These are phyloP conservation scores for Drosophila melanogaster DNA, from an alignment of 1,140 invertebrate species.

Conservation along the genomic window Release_6_plus_ISO1_MT NC_004354.4:15066001-15066500, in stretches of 20 bases:
- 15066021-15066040: constrained; percentile 89
- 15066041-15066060: constrained; percentile 89
- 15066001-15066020: constrained; percentile 87
- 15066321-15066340: constrained; percentile 8
- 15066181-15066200: constrained; percentile 88
- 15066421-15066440: not conserved
- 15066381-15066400: constrained; percentile 5
- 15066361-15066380: constrained; percentile 12
- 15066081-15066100: constrained; percentile 91
- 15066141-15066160: constrained; percentile 87
- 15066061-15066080: constrained; percentile 87
- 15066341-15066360: constrained; percentile 9
- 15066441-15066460: not conserved
- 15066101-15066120: constrained; percentile 90
- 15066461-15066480: not conserved
- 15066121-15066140: constrained; percentile 93
- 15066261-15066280: not conserved
- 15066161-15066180: constrained; percentile 89
- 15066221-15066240: constrained; percentile 41
- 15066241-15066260: not conserved
- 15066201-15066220: constrained; percentile 89
- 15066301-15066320: not conserved
- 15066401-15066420: not conserved
- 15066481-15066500: not conserved
- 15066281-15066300: not conserved